A percentile compares a stretch with the other conserved stretches of the same genome.
Evolutionary conservation across 1,140 invertebrate species (phyloP).

Genomic region (Ruditapes philippinarum): DNA sequence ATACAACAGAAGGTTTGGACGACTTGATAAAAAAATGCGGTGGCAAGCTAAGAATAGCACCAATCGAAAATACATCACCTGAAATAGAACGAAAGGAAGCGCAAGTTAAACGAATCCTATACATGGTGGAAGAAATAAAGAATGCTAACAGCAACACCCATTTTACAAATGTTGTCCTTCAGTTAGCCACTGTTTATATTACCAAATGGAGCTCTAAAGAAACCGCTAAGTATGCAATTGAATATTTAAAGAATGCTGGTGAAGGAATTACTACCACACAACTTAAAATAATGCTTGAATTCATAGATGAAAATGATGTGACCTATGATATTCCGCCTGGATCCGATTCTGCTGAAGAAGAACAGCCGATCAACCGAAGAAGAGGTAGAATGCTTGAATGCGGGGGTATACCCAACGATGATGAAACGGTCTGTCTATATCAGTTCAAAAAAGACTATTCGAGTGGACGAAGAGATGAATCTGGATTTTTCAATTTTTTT

Average conservation of each 20-base stretch:
- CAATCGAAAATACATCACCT: neutral
- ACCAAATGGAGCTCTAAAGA: neutral
- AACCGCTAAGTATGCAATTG: neutral
- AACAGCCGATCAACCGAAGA: no score
- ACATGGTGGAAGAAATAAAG: neutral
- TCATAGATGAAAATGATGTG: no score
- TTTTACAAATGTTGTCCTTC: neutral
- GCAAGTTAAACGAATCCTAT: neutral
- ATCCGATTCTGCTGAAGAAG: no score
- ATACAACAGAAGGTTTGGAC: neutral
- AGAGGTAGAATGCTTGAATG: no score
- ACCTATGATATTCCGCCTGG: no score
- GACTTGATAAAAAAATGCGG: slow-evolving; percentile 8
- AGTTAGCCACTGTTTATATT: neutral
- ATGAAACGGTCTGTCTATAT: no score
- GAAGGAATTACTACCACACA: neutral
- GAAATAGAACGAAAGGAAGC: neutral
- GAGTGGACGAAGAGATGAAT: no score
- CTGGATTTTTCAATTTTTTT: no score
- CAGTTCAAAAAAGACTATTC: no score
- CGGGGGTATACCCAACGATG: no score
- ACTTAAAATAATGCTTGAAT: no score
- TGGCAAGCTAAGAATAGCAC: neutral
- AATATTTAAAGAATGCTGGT: neutral
- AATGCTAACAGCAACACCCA: neutral